Evolutionary conservation across 1,140 invertebrate genomes (phyloP).

Genomic region (Latrodectus geometricus): DNA sequence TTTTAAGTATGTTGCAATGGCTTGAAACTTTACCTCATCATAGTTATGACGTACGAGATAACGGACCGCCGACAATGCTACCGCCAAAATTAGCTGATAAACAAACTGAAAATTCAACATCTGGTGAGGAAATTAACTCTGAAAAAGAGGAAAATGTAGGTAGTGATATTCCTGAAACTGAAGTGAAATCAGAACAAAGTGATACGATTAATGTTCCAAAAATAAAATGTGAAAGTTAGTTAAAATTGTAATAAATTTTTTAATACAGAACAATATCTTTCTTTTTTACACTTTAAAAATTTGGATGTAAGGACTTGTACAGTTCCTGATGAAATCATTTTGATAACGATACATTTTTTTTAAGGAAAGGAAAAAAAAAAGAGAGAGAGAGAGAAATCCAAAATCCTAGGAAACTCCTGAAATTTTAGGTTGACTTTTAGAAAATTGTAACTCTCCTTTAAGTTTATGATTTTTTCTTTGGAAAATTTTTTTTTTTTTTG

Average conservation of each 20-base stretch:
- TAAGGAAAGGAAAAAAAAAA: no score
- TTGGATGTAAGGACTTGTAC: not conserved
- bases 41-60: slow-evolving; percentile 75
- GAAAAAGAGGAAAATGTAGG: not conserved
- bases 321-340: no score
- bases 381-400: no score
- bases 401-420: no score
- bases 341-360: no score
- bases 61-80: slow-evolving; percentile 23
- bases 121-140: not conserved
- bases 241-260: not conserved
- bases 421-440: no score
- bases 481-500: no score
- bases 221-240: slow-evolving; percentile 26
- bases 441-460: no score
- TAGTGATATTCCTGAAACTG: not conserved
- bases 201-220: not conserved
- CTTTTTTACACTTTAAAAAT: not conserved
- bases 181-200: not conserved
- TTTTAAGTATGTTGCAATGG: slow-evolving; percentile 78
- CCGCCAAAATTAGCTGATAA: slow-evolving; percentile 13
- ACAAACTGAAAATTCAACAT: not conserved
- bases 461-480: no score
- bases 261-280: not conserved
- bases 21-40: slow-evolving; percentile 78